These are phyloP conservation scores for Takifugu bimaculatus DNA, from an alignment of 2,113 vertebrate species.

Conservation along the genomic window DNA sequence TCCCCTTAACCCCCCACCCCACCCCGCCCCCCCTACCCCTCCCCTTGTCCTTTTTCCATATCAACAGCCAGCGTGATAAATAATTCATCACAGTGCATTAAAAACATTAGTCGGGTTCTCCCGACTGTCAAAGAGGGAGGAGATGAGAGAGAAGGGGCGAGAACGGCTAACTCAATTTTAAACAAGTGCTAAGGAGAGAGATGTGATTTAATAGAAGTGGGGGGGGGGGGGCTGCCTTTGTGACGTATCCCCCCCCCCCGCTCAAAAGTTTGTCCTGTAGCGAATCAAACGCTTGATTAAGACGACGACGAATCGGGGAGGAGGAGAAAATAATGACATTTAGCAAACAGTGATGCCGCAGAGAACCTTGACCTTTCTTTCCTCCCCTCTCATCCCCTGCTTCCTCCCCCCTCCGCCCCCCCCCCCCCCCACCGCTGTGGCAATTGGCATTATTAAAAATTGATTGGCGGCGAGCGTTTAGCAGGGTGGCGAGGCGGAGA, in stretches of 20 bases:
- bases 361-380: slow-evolving; percentile 52
- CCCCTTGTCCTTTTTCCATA: slow-evolving; percentile 55
- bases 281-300: slow-evolving; percentile 38
- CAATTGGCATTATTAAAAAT: slow-evolving; percentile 82
- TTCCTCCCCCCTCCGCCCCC: neutral
- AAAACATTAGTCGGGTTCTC: slow-evolving; percentile 74
- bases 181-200: slow-evolving; percentile 58
- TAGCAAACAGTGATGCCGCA: slow-evolving; percentile 62
- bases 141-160: slow-evolving; percentile 30
- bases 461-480: slow-evolving; percentile 74
- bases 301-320: slow-evolving; percentile 34
- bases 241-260: slow-evolving; percentile 3
- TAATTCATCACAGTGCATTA: slow-evolving; percentile 77
- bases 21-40: slow-evolving; percentile 34
- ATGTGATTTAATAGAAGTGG: slow-evolving; percentile 57
- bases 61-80: slow-evolving; percentile 75
- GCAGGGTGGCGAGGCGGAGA: slow-evolving; percentile 65
- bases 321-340: slow-evolving; percentile 60
- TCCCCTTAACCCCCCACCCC: slow-evolving; percentile 32
- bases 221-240: slow-evolving; percentile 38
- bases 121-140: slow-evolving; percentile 59
- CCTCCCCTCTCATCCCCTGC: slow-evolving; percentile 1
- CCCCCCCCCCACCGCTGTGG: slow-evolving; percentile 61
- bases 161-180: slow-evolving; percentile 56
- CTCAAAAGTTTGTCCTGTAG: slow-evolving; percentile 34